Evolutionary conservation across 2,797 vertebrate genomes (phyloP).

Genomic region (Phalanger gymnotis): DNA sequence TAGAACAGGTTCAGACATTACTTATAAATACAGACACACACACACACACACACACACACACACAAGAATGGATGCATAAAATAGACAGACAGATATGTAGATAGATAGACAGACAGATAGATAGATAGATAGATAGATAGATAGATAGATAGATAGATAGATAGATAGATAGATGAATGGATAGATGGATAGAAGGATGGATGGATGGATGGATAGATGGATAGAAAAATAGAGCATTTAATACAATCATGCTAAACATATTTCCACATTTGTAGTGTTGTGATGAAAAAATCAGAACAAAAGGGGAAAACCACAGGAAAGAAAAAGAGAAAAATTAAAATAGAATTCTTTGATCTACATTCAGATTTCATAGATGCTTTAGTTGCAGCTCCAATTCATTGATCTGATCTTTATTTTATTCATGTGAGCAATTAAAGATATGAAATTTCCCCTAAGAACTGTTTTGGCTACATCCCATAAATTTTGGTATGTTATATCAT

Average conservation of each 20-base stretch:
- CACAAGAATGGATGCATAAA: not conserved
- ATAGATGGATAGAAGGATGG: too few relatives aligned
- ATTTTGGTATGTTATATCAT: not conserved
- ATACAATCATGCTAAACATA: not conserved
- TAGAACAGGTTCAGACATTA: not conserved
- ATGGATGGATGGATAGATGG: too few relatives aligned
- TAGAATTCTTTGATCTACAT: not conserved
- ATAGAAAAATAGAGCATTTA: not conserved
- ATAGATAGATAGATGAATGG: too few relatives aligned
- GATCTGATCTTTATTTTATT: not conserved
- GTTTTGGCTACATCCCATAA: not conserved
- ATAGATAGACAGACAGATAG: not conserved
- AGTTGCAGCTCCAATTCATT: not conserved
- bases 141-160: not conserved
- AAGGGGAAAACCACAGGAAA: too few relatives aligned
- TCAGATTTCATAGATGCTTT: not conserved
- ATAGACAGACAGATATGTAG: not conserved
- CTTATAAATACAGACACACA: not conserved
- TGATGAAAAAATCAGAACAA: not conserved
- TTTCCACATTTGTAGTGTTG: not conserved
- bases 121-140: not conserved
- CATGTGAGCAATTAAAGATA: not conserved
- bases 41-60: not conserved
- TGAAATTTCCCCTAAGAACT: not conserved
- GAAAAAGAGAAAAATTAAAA: not conserved